Evolutionary conservation across 2,797 vertebrate species (phyloP), one percentile per base, ranked within the genome.

Genomic region (Euthynnus affinis): DNA sequence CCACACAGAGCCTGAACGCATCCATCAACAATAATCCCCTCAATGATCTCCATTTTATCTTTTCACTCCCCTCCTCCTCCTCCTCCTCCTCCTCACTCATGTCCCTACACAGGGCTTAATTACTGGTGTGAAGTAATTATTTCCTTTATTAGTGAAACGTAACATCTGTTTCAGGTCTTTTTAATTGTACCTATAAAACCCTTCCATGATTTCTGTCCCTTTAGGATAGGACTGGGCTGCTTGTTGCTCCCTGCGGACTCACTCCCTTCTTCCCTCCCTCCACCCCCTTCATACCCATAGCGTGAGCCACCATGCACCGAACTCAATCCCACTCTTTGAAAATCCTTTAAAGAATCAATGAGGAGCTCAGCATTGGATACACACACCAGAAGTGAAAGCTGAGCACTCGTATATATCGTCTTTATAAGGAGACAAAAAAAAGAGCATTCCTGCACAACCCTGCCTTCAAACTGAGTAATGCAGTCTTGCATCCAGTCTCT

Each of bases 101-200:
- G 91, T 93, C 90, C 85, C 88, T 84, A 94, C 92, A 90, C 87
- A 92, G 81, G 85, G 84, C 92, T 95, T 95, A 95, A 95, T 96
- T 95, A 95, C 93, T 94, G 91, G 82, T 92, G 87, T 90, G 87
- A 92, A 95, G 92, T 95, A 94, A 95, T 96, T 95, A 95, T 95
- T 94, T 95, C 88, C 93, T 95, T 93, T 95, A 94, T 95, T 95
- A 94, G 94, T 87, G 88, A 92, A 93, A 93, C 79, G 69, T 90
- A 94, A 95, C 95, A 96, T 95, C 95, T 96, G 95, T 95, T 95
- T 94, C 88, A 81, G 90, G 93, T 94, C 94, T 94, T 95, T 94
- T 94, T 95, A 94, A 95, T 91, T 92, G 90, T 92, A 92, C 93
- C 94, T 95, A 94, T 95, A 96, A 95, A 95, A 94, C 68, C 84